Conservation (phyloP, 2,797 vertebrate species). For the Poecilia velifera region DNA sequence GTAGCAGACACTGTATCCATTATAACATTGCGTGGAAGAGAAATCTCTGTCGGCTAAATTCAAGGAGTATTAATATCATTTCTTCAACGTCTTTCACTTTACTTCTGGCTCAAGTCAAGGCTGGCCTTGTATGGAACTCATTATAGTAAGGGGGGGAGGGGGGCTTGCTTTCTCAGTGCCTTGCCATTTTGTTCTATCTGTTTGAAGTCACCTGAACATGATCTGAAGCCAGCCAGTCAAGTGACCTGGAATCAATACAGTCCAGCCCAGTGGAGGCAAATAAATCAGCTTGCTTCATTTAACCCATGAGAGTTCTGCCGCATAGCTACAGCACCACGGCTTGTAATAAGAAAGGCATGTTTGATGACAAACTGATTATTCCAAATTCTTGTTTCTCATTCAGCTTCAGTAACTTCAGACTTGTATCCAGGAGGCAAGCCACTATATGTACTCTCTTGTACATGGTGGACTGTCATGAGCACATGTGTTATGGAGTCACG, state of each 20-base stretch:
- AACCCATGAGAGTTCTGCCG: slow-evolving; percentile 59
- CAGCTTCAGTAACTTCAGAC: slow-evolving; percentile 34
- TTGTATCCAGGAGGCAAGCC: slow-evolving; percentile 21
- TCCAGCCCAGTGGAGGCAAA: slow-evolving; percentile 65
- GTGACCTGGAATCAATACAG: slow-evolving; percentile 77
- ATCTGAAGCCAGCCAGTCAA: slow-evolving; percentile 73
- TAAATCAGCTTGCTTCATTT: slow-evolving; percentile 71
- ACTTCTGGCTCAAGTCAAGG: slow-evolving; percentile 50
- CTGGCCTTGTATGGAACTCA: slow-evolving; percentile 67
- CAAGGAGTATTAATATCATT: slow-evolving; percentile 60
- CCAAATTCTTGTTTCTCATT: slow-evolving; percentile 40
- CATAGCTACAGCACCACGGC: slow-evolving; percentile 21
- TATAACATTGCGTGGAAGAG: slow-evolving; percentile 52
- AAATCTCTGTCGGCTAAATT: slow-evolving; percentile 52
- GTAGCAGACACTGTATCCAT: slow-evolving; percentile 24
- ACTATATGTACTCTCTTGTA: slow-evolving; percentile 28
- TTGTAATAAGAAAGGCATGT: slow-evolving; percentile 57
- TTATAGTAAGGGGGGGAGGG: slow-evolving; percentile 35
- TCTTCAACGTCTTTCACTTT: slow-evolving; percentile 63
- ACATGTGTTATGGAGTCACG: slow-evolving; percentile 27
- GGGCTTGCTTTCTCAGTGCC: slow-evolving; percentile 56
- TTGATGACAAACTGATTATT: slow-evolving; percentile 64
- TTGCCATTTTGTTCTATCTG: slow-evolving; percentile 68
- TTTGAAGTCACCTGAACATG: slow-evolving; percentile 75
- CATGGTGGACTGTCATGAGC: slow-evolving; percentile 28